Evolutionary conservation across 2,113 vertebrate species (phyloP), one percentile per base, ranked within the genome.

Genomic region (Lampris megalopsis): DNA sequence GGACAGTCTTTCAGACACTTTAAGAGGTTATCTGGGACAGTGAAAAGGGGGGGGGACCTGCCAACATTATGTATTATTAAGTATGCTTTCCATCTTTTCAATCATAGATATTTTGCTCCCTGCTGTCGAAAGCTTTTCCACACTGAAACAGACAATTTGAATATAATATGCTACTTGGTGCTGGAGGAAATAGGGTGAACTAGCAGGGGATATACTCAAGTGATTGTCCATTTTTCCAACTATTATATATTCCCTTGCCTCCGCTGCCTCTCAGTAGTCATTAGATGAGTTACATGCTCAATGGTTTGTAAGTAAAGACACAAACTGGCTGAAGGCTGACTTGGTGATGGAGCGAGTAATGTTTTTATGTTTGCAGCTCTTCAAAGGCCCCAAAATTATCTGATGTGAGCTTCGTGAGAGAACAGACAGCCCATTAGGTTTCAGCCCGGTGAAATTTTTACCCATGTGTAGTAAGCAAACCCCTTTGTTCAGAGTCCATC

Each of bases 51-150:
- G 24, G 24, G 24, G 24, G 24, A 24, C 24, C 24, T 24, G 24
- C 24, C 24, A 24, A 24, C 24, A 61, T 61, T 9, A 41, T 38
- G 42, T 57, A 53, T 50, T 53, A 43, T 35, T n/a, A 58, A 47
- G 54, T 47, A 60, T 38, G 36, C 54, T 54, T 68, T 65, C 59
- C 36, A 66, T 71, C 58, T 41, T 24, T 24, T 24, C 24, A 24
- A 24, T 24, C 24, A 24, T 24, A 52, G 36, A 35, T 75, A 63
- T 59, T 9, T 45, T 53, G 36, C 65, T 45, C 52, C 64, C 48
- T 57, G 50, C 59, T 64, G 59, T 75, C 58, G 70, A 80, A 57
- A 65, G 36, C 63, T 36, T 80, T 70, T 64, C 24, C 36, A 79
- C 48, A 67, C 37, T 66, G 47, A 49, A 60, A 65, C 43, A 41